Evolutionary conservation across 2,888 invertebrate species (phyloP), one percentile per base, ranked within the genome.

Genomic region (Formica aserva): DNA sequence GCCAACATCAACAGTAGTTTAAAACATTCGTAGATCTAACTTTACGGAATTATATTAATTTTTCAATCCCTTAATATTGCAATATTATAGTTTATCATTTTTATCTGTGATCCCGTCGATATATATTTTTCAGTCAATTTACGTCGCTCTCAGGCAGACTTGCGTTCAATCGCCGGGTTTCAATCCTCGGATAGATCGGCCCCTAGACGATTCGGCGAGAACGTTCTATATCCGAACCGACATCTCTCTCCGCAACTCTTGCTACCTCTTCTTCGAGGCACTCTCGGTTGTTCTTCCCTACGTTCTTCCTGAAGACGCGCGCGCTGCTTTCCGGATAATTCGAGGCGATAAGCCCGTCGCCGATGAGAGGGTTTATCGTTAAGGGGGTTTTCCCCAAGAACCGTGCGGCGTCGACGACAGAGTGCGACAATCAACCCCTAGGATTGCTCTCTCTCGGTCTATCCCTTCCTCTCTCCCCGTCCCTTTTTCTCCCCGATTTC

Each of bases 281-380:
- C 45, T 80, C 62, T 63, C 72, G 55, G 60, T 35, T 66, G 71
- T 78, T 80, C 77, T 76, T 60, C 76, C 82, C 75, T 76, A 29
- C 35, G 52, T 76, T 83, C 76, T 81, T 77, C 78, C 32, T 38
- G 26, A 66, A 26, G 72, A 8, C 52, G 76, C 76, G 66, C 76
- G 63, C 83, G 62, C 32, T 83, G 75, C 77, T 88, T 88, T 80
- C 77, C 76, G 86, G 89, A 90, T 90, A 90, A 90, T 90, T 90
- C 90, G 71, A 86, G 84, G 85, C 89, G 90, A 90, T 90, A 90
- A 90, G 90, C 88, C 65, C 86, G 83, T 85, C 86, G 85, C 78
- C 90, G 89, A 90, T 90, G 90, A 90, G 91, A 90, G 86, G 84
- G 89, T 90, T 90, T 90, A 90, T 88, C 89, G 91, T 85, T 71